Conservation (phyloP, 2,797 vertebrate genomes). For the Nothura maculosa region DNA sequence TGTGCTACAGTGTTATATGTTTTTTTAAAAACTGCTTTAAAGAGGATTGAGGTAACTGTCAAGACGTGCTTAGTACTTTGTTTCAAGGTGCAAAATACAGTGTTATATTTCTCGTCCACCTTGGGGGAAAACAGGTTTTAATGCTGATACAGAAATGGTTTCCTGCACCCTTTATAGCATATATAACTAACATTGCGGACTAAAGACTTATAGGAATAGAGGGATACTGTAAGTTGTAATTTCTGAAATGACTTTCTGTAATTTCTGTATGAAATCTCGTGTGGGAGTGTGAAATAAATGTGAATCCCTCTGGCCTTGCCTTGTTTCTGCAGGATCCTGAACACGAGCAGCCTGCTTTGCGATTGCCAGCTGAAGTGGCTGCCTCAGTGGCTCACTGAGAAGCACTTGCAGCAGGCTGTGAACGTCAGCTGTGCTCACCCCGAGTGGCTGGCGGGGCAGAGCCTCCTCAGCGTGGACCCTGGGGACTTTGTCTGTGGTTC, state of each 20-base stretch:
- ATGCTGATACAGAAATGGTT: not conserved
- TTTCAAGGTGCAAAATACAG: not conserved
- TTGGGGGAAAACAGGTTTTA: not conserved
- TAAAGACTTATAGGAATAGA: not conserved
- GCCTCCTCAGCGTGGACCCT: slow-evolving; percentile 82
- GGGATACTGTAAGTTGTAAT: not conserved
- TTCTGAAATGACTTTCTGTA: not conserved
- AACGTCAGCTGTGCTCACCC: slow-evolving; percentile 90
- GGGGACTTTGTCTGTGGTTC: slow-evolving; percentile 86
- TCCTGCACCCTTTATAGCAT: not conserved
- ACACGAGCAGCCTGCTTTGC: slow-evolving; percentile 93
- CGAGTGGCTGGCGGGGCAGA: slow-evolving; percentile 84
- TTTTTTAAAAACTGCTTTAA: not conserved
- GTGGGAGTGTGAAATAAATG: not conserved
- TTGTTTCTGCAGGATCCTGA: slow-evolving; percentile 85
- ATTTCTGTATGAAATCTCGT: rapidly evolving
- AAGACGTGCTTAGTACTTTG: not conserved
- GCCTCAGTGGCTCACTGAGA: slow-evolving; percentile 86
- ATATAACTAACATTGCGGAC: not conserved
- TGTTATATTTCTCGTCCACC: not conserved
- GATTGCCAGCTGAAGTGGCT: slow-evolving; percentile 95
- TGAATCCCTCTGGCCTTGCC: not conserved
- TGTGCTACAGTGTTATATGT: not conserved
- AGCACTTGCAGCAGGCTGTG: slow-evolving; percentile 85
- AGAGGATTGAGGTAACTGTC: not conserved